A percentile compares a stretch with the other conserved stretches of the same genome.
Conservation (phyloP, 2,113 vertebrate species). For the Bettongia penicillata region DNA sequence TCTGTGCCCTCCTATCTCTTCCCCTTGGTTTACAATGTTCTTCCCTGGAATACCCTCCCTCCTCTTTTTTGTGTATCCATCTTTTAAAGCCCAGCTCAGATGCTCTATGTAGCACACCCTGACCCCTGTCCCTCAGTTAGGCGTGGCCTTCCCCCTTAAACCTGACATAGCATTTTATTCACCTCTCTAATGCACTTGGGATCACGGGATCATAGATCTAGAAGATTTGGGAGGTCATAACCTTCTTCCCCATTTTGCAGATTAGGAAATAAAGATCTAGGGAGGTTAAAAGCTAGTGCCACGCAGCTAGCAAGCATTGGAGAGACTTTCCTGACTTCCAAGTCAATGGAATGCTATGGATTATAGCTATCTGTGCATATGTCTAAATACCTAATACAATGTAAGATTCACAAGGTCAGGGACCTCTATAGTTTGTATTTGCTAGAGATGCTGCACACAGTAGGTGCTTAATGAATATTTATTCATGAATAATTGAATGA, state of each 20-base stretch:
- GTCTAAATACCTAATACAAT: not conserved
- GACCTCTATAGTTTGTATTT: not conserved
- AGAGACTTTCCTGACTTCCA: not conserved
- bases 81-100: not conserved
- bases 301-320: not conserved
- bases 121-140: not conserved
- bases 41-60: not conserved
- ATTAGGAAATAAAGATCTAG: not conserved
- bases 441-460: not conserved
- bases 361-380: not conserved
- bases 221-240: not conserved
- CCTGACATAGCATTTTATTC: not conserved
- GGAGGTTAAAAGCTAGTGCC: not conserved
- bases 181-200: not conserved
- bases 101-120: not conserved
- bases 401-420: not conserved
- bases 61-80: not conserved
- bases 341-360: not conserved
- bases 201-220: not conserved
- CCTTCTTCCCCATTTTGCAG: not conserved
- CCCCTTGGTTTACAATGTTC: not conserved
- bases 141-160: not conserved
- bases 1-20: not conserved
- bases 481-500: not conserved
- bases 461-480: not conserved